Conservation (phyloP, 2,113 vertebrate species). For the Casuarius casuarius region DNA sequence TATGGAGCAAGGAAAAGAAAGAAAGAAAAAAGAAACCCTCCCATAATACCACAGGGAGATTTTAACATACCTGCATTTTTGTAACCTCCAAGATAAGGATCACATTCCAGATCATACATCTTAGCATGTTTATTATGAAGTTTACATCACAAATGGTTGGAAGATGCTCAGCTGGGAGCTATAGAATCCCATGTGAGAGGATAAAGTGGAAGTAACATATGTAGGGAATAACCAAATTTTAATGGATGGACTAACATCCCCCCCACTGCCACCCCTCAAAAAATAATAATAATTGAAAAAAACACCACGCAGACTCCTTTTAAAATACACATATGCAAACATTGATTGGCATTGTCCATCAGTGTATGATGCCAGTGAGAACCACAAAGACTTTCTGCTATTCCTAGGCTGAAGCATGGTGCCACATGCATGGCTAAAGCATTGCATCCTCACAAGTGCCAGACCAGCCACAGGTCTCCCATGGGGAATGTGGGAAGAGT, state of each 20-base stretch:
- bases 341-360: neutral
- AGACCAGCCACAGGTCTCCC: neutral
- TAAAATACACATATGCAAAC: neutral
- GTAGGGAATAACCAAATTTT: neutral
- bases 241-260: neutral
- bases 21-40: too few species aligned
- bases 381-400: neutral
- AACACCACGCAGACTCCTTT: neutral
- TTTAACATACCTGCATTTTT: neutral
- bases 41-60: neutral
- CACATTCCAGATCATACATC: neutral
- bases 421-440: neutral
- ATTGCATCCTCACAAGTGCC: neutral
- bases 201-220: neutral
- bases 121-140: neutral
- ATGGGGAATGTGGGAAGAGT: neutral
- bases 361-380: neutral
- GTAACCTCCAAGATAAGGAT: neutral
- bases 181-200: neutral
- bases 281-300: too few species aligned
- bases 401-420: neutral
- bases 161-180: neutral
- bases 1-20: too few species aligned
- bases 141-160: neutral
- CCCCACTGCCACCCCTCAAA: too few species aligned